Percentiles rank a stretch among this genome's conserved stretches.
Evolutionary conservation across 1,140 invertebrate species (phyloP).

Genomic region (Drosophila sucinea): DNA sequence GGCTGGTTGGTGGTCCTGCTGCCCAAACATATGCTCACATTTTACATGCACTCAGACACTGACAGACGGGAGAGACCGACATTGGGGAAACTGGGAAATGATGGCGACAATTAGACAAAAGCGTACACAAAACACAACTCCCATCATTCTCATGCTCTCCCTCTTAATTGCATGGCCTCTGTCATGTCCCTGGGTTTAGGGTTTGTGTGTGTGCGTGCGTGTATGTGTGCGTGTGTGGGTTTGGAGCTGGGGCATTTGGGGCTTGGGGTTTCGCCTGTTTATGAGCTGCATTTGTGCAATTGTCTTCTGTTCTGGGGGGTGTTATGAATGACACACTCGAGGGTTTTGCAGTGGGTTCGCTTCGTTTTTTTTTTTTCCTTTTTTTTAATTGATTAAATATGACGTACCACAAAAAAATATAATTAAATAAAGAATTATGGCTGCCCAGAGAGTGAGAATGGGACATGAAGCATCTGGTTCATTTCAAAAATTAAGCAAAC

Average conservation of each 20-base stretch:
- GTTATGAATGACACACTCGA: neutral
- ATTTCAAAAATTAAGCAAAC: neutral
- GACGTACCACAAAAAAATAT: conserved; percentile 17
- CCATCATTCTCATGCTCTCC: neutral
- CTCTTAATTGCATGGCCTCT: neutral
- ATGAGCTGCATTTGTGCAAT: conserved; percentile 52
- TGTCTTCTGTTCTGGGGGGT: conserved; percentile 33
- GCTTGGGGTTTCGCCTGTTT: conserved; percentile 12
- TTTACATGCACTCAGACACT: conserved; percentile 56
- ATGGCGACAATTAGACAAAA: conserved; percentile 77
- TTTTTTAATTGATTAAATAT: conserved; percentile 79
- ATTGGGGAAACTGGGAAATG: conserved; percentile 54
- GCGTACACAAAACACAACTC: conserved; percentile 35
- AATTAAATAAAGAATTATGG: conserved; percentile 18
- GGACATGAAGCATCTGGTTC: conserved; percentile 18
- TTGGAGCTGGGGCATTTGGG: conserved; percentile 30
- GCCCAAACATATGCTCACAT: conserved; percentile 74
- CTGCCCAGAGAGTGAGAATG: neutral
- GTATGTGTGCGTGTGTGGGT: neutral
- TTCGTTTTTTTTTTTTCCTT: conserved; percentile 6
- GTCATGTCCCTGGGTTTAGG: neutral
- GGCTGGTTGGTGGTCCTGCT: neutral
- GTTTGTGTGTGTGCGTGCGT: neutral
- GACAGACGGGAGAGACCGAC: conserved; percentile 11
- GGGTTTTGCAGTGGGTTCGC: conserved; percentile 25